Evolutionary conservation across 2,888 invertebrate species (phyloP).

Genomic region (Agrochola lychnidis): DNA sequence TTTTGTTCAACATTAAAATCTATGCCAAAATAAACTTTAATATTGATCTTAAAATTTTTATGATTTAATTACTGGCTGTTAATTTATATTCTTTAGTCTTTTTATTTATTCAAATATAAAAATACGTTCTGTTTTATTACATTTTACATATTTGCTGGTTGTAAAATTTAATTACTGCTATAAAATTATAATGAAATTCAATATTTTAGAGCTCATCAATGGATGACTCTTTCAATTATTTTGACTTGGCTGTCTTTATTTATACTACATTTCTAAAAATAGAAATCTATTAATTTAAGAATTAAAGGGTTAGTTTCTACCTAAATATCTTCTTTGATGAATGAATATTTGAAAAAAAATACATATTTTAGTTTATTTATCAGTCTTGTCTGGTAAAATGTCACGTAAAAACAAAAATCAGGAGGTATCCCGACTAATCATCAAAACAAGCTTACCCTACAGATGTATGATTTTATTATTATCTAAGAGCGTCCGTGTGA

Average conservation of each 20-base stretch:
- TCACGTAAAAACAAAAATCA: not conserved
- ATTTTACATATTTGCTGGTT: conserved; percentile 44
- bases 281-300: not conserved
- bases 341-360: not conserved
- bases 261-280: not conserved
- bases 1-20: conserved; percentile 19
- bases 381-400: not conserved
- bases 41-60: conserved; percentile 33
- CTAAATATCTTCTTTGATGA: not conserved
- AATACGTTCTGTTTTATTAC: conserved; percentile 39
- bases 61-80: conserved; percentile 47
- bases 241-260: not conserved
- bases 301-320: not conserved
- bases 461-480: conserved; percentile 54
- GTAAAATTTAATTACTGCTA: conserved; percentile 52
- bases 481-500: conserved; percentile 44
- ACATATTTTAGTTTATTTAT: not conserved
- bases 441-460: conserved; percentile 17
- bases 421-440: conserved; percentile 9
- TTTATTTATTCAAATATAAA: conserved; percentile 18
- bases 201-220: conserved; percentile 24
- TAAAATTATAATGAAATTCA: conserved; percentile 40
- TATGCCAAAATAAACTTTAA: conserved; percentile 14
- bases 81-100: conserved; percentile 19
- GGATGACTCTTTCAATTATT: conserved; percentile 21